Conservation (phyloP, 2,888 invertebrate genomes). For the Gastracanthus pulcherrimus region DNA sequence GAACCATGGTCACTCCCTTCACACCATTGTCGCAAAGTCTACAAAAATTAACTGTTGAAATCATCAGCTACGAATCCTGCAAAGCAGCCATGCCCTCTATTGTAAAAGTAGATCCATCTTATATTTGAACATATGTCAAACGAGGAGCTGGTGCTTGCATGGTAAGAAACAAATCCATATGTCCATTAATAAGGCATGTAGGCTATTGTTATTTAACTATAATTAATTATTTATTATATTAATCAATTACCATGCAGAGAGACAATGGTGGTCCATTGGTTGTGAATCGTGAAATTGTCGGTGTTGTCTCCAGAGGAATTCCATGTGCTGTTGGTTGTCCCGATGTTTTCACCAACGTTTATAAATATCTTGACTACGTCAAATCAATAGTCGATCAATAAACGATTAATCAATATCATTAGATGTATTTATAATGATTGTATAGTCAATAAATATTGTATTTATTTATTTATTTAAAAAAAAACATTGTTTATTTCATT, state of each 20-base stretch:
- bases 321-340: slow-evolving; percentile 37
- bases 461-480: neutral
- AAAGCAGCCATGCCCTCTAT: neutral
- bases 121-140: slow-evolving; percentile 49
- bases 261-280: slow-evolving; percentile 61
- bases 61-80: slow-evolving; percentile 4
- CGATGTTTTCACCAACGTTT: slow-evolving; percentile 57
- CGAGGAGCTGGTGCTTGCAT: slow-evolving; percentile 44
- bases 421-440: too few relatives aligned
- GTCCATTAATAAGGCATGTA: too few relatives aligned
- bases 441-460: too few relatives aligned
- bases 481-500: neutral
- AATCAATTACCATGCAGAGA: too few relatives aligned
- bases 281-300: slow-evolving; percentile 48
- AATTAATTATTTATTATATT: too few relatives aligned
- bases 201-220: too few relatives aligned
- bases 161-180: too few relatives aligned
- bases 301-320: slow-evolving; percentile 50
- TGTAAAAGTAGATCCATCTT: neutral
- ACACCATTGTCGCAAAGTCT: neutral
- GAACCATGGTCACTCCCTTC: neutral
- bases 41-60: slow-evolving; percentile 30
- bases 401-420: too few relatives aligned
- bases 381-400: neutral
- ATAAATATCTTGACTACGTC: slow-evolving; percentile 1